These are phyloP conservation scores for Hemicordylus capensis DNA, from an alignment of 2,113 vertebrate genomes.

Conservation along the genomic window DNA sequence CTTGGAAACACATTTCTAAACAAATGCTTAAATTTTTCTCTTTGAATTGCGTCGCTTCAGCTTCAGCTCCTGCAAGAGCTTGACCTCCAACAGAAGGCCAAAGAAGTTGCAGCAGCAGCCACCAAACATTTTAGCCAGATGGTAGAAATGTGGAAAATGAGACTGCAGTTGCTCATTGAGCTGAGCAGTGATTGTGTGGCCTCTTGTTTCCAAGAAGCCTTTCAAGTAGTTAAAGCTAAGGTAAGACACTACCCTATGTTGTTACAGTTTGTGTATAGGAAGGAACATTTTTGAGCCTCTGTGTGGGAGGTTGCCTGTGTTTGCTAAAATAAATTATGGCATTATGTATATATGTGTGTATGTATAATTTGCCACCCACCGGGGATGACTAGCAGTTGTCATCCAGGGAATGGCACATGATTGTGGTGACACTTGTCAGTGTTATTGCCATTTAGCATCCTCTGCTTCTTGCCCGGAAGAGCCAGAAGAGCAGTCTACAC, in stretches of 20 bases:
- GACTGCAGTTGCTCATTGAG: slow-evolving; percentile 82
- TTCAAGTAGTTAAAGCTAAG: slow-evolving; percentile 82
- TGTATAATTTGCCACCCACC: not conserved
- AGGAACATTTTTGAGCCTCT: not conserved
- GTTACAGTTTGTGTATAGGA: not conserved
- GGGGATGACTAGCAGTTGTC: not conserved
- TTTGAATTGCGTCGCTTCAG: slow-evolving; percentile 62
- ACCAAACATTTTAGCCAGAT: slow-evolving; percentile 77
- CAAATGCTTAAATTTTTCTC: not conserved
- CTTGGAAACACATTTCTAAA: not conserved
- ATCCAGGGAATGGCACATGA: not conserved
- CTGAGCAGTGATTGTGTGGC: slow-evolving; percentile 69
- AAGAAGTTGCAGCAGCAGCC: slow-evolving; percentile 78
- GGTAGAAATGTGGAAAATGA: slow-evolving; percentile 78
- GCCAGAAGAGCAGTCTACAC: not conserved
- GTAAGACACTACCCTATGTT: slow-evolving; percentile 68
- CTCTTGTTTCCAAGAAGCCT: slow-evolving; percentile 83
- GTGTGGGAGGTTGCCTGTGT: not conserved
- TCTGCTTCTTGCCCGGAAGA: not conserved
- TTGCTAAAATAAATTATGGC: not conserved
- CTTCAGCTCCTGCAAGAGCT: slow-evolving; percentile 73
- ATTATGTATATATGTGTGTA: not conserved
- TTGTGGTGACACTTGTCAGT: not conserved
- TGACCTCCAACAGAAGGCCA: slow-evolving; percentile 70
- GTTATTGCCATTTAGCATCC: not conserved